Evolutionary conservation across 2,797 vertebrate genomes (phyloP).

Genomic region (Rhadinocentrus ornatus): DNA sequence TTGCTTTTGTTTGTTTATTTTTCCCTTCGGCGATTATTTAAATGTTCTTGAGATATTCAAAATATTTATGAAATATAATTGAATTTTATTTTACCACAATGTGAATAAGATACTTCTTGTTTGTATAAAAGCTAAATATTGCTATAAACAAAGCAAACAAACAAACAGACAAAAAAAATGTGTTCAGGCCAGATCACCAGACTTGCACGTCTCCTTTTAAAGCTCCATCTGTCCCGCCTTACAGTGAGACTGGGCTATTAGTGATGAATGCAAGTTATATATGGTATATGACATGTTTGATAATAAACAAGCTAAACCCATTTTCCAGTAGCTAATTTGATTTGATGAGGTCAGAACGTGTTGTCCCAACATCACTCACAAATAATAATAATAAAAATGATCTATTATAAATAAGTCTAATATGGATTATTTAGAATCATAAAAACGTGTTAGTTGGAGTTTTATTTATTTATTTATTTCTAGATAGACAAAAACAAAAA

Average conservation of each 20-base stretch:
- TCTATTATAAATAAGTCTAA: too few relatives aligned
- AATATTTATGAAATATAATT: neutral
- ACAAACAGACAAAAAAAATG: neutral
- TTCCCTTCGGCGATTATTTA: neutral
- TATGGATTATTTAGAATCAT: too few relatives aligned
- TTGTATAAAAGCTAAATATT: neutral
- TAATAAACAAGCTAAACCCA: constrained; percentile 20
- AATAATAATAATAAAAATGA: too few relatives aligned
- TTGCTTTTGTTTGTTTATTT: neutral
- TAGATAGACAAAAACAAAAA: neutral
- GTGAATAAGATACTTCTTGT: too few relatives aligned
- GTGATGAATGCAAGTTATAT: neutral
- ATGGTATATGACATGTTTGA: neutral
- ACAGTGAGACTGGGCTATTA: neutral
- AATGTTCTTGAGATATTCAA: neutral
- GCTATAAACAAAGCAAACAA: neutral
- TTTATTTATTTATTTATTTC: neutral
- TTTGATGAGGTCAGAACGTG: constrained; percentile 7
- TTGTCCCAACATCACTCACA: neutral
- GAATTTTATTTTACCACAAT: neutral
- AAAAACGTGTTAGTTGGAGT: neutral
- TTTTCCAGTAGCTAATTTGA: constrained; percentile 19
- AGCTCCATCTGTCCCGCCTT: constrained; percentile 6
- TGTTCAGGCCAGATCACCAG: neutral
- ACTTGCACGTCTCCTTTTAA: neutral